Percentiles rank a stretch among this genome's conserved stretches.
Conservation (phyloP, 2,113 vertebrate genomes). For the Ochotona curzoniae region DNA sequence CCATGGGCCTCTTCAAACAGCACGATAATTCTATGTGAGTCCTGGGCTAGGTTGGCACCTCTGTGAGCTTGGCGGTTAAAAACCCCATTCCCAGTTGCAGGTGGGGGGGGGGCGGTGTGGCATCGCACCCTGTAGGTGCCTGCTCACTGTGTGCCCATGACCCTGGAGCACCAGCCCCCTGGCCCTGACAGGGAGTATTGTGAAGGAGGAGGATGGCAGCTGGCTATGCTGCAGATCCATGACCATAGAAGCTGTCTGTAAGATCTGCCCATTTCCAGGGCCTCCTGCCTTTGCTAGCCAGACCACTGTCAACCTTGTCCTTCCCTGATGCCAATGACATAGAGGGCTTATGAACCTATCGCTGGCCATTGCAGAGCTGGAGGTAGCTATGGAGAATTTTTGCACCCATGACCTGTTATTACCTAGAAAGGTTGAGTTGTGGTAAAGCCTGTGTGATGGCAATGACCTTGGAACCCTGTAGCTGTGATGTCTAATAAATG, state of each 20-base stretch:
- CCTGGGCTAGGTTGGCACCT: neutral
- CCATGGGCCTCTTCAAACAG: neutral
- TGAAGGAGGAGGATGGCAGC: neutral
- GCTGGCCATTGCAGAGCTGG: neutral
- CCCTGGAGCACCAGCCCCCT: neutral
- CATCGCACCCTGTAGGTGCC: neutral
- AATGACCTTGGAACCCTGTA: neutral
- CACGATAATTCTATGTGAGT: rapidly evolving
- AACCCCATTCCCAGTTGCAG: neutral
- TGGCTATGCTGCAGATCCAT: too few species aligned
- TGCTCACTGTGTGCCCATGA: neutral
- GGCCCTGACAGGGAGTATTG: neutral
- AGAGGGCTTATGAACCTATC: neutral
- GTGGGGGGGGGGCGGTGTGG: neutral
- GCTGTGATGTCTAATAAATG: neutral
- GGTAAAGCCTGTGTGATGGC: neutral
- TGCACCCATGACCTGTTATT: neutral
- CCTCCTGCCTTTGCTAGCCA: neutral
- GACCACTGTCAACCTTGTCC: neutral
- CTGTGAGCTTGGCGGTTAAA: neutral
- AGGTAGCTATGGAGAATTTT: neutral
- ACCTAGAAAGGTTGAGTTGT: neutral
- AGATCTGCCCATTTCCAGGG: neutral
- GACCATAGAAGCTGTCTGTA: neutral
- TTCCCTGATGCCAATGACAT: neutral